These are phyloP conservation scores for Vireo griseus DNA, from an alignment of 2,797 vertebrate species.

Conservation along the genomic window DNA sequence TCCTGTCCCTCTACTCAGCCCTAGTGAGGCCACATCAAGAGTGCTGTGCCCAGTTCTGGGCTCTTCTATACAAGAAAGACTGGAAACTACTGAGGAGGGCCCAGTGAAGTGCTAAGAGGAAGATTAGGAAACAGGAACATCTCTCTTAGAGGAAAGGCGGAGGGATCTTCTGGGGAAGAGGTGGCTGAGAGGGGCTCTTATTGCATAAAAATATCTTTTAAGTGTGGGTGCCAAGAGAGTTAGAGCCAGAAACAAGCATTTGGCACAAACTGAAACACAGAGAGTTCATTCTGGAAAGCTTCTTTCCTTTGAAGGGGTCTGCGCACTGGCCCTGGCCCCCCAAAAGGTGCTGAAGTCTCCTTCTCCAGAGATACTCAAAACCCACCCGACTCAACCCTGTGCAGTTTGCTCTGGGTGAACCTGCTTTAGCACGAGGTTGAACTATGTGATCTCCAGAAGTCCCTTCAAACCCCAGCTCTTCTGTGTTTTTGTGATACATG, in stretches of 20 bases:
- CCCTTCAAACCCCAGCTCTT: background rate
- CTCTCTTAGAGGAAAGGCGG: background rate
- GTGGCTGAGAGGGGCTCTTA: background rate
- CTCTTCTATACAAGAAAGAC: background rate
- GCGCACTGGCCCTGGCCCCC: no score
- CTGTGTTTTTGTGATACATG: background rate
- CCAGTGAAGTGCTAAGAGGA: background rate
- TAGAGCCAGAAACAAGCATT: background rate
- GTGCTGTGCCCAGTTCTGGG: background rate
- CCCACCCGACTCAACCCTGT: background rate
- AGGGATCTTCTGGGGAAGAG: background rate
- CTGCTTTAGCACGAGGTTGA: background rate
- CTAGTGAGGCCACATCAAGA: background rate
- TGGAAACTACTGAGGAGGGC: fast-evolving
- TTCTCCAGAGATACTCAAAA: background rate
- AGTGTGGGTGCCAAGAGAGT: background rate
- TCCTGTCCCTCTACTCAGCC: background rate
- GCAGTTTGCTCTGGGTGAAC: background rate
- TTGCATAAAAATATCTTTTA: background rate
- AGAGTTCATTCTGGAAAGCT: background rate
- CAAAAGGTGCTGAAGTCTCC: background rate
- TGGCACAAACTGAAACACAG: background rate
- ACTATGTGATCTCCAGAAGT: background rate
- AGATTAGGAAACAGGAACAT: background rate
- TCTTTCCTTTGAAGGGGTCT: background rate